Percentiles rank a stretch among this genome's conserved stretches.
Conservation (phyloP, 92 coral and sea anemone genomes). For the Micromussa lordhowensis region DNA sequence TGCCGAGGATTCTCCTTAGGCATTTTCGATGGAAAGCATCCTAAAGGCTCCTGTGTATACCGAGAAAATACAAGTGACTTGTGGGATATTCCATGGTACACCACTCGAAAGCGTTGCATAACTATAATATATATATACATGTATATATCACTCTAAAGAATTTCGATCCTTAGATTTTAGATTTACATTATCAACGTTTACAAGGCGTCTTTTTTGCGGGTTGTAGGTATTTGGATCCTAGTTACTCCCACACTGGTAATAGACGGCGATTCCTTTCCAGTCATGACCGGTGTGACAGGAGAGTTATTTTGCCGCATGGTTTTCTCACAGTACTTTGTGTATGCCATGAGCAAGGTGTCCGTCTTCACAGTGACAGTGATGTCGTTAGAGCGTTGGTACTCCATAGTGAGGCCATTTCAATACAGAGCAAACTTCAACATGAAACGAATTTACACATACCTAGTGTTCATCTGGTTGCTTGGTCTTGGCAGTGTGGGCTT, state of each 20-base stretch:
- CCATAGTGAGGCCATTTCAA: constrained; percentile 62
- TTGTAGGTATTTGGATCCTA: constrained; percentile 35
- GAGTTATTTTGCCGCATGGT: constrained; percentile 70
- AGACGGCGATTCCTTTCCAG: constrained; percentile 31
- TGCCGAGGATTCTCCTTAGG: too few species aligned
- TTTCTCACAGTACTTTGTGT: constrained; percentile 74
- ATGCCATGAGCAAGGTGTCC: constrained; percentile 64
- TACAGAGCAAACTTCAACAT: constrained; percentile 42
- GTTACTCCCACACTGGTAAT: constrained; percentile 61
- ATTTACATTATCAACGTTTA: too few species aligned
- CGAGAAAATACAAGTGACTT: too few species aligned
- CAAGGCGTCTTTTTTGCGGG: background rate
- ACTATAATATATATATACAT: too few species aligned
- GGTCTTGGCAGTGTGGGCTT: constrained; percentile 30
- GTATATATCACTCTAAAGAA: too few species aligned
- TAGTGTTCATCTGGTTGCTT: constrained; percentile 62
- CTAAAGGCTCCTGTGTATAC: too few species aligned
- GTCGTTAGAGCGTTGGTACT: constrained; percentile 83
- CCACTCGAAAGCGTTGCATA: too few species aligned
- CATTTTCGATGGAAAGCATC: too few species aligned
- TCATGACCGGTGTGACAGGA: constrained; percentile 50
- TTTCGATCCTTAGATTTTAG: too few species aligned
- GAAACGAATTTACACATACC: constrained; percentile 26
- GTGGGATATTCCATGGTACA: too few species aligned
- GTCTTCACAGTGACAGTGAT: constrained; percentile 65